phyloP scores from a whole-genome alignment of 2,113 vertebrate genomes.

The Oreamnos americanus region DNA sequence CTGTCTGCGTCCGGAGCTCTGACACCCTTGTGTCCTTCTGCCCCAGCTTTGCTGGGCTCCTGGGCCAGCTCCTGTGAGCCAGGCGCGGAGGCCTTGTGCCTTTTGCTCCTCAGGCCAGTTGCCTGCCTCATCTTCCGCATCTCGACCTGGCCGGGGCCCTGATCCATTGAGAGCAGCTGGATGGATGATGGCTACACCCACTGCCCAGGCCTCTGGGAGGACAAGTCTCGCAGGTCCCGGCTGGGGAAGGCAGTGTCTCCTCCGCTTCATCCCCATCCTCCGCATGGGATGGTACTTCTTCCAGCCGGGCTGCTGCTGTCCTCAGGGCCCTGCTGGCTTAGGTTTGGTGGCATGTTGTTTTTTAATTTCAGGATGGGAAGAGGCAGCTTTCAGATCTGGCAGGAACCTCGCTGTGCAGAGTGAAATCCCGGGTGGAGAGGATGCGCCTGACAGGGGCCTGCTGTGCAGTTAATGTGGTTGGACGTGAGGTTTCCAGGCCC shows the following conservation, averaged over 20 bases:
- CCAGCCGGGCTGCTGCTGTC: not conserved
- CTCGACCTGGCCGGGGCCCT: too few relatives aligned
- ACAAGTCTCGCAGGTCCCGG: accelerated
- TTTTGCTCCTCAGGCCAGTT: accelerated
- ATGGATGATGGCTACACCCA: not conserved
- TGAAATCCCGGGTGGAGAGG: not conserved
- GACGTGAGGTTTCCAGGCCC: not conserved
- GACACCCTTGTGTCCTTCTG: not conserved
- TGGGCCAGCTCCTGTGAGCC: not conserved
- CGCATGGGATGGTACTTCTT: not conserved
- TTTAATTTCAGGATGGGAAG: not conserved
- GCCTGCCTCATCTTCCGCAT: not conserved
- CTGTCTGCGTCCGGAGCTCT: not conserved
- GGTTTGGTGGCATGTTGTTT: not conserved
- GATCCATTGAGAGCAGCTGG: not conserved
- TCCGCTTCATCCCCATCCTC: not conserved
- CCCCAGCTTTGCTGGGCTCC: not conserved
- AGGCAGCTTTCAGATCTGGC: not conserved
- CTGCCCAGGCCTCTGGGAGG: not conserved
- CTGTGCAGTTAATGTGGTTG: not conserved
- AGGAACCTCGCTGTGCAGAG: not conserved
- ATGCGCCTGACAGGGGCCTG: accelerated
- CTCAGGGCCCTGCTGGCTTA: not conserved
- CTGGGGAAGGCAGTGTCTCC: not conserved
- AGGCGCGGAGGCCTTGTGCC: accelerated